Conservation (phyloP, 2,797 vertebrate genomes). For the Pseudochirops cupreus region DNA sequence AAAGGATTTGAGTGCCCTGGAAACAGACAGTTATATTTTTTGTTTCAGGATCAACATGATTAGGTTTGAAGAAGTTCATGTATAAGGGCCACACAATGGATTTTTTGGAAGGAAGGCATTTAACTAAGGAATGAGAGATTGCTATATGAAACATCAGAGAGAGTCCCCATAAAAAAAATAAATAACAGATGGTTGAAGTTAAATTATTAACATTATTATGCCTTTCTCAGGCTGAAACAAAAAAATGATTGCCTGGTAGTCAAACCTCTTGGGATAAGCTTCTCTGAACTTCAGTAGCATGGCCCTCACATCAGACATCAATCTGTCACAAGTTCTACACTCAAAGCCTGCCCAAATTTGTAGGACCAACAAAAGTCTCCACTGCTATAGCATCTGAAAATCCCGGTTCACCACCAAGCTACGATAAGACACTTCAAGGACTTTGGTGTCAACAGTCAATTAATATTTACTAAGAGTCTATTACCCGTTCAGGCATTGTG, state of each 20-base stretch:
- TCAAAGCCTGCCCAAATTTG: not conserved
- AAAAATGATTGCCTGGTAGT: not conserved
- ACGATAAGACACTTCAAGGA: not conserved
- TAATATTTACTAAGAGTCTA: not conserved
- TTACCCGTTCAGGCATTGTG: not conserved
- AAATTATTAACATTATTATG: not conserved
- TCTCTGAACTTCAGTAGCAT: not conserved
- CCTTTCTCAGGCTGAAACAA: not conserved
- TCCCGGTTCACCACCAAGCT: not conserved
- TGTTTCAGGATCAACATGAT: not conserved
- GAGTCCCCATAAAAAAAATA: not conserved
- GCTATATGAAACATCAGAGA: not conserved
- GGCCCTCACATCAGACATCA: not conserved
- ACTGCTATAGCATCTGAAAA: not conserved
- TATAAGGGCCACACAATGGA: not conserved
- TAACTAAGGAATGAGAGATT: not conserved
- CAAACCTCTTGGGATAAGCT: not conserved
- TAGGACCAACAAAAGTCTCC: not conserved
- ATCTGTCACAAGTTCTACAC: not conserved
- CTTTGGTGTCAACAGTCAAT: not conserved
- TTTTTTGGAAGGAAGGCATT: not conserved
- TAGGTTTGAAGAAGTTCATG: not conserved
- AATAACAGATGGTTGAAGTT: not conserved
- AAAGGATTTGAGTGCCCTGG: not conserved
- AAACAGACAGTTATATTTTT: not conserved